Conservation (phyloP, 2,888 invertebrate species). For the Himalopsyche kuldschensis region DNA sequence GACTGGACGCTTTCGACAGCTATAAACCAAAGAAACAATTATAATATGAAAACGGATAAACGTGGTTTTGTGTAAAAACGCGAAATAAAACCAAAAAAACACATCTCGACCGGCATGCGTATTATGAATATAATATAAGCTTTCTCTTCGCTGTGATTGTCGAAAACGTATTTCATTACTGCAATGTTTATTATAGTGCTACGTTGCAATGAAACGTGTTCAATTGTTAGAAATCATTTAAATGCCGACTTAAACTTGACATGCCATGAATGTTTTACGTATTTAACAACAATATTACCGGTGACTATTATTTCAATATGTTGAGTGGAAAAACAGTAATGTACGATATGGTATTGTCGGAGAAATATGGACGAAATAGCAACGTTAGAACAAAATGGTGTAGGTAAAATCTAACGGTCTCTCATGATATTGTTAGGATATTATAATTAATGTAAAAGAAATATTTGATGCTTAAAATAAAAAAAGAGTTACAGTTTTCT, state of each 20-base stretch:
- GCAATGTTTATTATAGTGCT: neutral
- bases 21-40: neutral
- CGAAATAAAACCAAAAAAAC: neutral
- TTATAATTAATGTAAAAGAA: too few relatives aligned
- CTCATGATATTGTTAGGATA: too few relatives aligned
- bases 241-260: neutral
- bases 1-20: neutral
- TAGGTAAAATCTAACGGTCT: too few relatives aligned
- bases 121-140: neutral
- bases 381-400: too few relatives aligned
- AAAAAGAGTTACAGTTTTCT: too few relatives aligned
- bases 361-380: too few relatives aligned
- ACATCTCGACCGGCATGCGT: neutral
- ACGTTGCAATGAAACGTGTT: neutral
- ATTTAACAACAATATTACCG: too few relatives aligned
- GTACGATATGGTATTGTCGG: too few relatives aligned
- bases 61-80: neutral
- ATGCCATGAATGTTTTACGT: neutral
- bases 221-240: neutral
- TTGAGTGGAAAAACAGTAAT: too few relatives aligned
- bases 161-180: neutral
- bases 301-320: too few relatives aligned
- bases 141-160: neutral
- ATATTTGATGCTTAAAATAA: too few relatives aligned
- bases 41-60: neutral